phyloP scores from a whole-genome alignment of 1,140 invertebrate species.

The Mizuhopecten yessoensis region DNA sequence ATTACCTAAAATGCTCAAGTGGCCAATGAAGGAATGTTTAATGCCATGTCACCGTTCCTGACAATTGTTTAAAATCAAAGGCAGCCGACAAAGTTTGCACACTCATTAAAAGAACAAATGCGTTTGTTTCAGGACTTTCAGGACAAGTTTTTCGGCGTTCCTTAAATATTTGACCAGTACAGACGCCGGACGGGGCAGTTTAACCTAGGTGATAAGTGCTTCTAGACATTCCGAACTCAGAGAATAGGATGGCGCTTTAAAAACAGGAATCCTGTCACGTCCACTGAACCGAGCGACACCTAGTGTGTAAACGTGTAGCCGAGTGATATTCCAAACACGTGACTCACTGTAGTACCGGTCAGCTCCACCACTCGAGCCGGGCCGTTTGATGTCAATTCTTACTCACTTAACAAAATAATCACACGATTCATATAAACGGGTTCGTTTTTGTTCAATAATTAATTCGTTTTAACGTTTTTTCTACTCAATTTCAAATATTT shows the following conservation, averaged over 20 bases:
- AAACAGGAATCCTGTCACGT: neutral
- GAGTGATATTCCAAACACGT: neutral
- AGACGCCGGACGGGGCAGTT: neutral
- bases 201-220: neutral
- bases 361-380: neutral
- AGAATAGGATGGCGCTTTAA: neutral
- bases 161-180: neutral
- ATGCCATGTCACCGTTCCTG: too few relatives aligned
- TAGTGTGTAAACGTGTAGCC: neutral
- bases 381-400: neutral
- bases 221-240: neutral
- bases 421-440: neutral
- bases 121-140: neutral
- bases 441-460: neutral
- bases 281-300: neutral
- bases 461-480: neutral
- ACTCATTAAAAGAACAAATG: neutral
- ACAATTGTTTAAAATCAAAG: neutral
- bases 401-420: conserved; percentile 18
- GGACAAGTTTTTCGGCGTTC: conserved; percentile 14
- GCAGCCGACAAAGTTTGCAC: neutral
- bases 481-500: conserved; percentile 36
- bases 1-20: too few relatives aligned
- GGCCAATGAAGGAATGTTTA: too few relatives aligned
- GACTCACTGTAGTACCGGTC: neutral